Evolutionary conservation across 2,888 invertebrate species (phyloP).

Genomic region (Eumacrocentrus americanus): DNA sequence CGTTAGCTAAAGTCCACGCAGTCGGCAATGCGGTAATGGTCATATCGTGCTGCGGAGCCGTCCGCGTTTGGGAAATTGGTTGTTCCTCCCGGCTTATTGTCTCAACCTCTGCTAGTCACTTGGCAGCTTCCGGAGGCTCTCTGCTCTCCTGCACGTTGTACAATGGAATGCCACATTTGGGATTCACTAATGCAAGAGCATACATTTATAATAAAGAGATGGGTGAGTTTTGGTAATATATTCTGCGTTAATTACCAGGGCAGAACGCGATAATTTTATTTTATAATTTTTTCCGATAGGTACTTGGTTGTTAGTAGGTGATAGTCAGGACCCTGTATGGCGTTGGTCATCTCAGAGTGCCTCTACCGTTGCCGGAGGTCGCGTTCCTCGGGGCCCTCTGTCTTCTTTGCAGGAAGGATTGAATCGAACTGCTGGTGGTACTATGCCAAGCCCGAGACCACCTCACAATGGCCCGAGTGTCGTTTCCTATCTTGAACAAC

Average conservation of each 20-base stretch:
- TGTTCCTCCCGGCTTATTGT: constrained; percentile 53
- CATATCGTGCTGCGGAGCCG: constrained; percentile 57
- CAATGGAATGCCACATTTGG: constrained; percentile 80
- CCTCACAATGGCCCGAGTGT: constrained; percentile 55
- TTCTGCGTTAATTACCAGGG: too few species aligned
- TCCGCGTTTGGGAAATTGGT: constrained; percentile 60
- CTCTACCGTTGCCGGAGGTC: constrained; percentile 49
- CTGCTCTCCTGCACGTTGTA: constrained; percentile 60
- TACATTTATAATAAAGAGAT: constrained; percentile 82
- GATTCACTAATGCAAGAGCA: constrained; percentile 84
- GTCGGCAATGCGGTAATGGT: constrained; percentile 59
- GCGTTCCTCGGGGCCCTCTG: constrained; percentile 56
- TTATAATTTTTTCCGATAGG: constrained; percentile 42
- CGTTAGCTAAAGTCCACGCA: constrained; percentile 55
- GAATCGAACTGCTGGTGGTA: constrained; percentile 52
- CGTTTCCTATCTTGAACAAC: constrained; percentile 70
- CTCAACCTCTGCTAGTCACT: constrained; percentile 57
- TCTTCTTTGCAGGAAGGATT: constrained; percentile 58
- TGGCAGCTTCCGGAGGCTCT: constrained; percentile 53
- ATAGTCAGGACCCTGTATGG: constrained; percentile 62
- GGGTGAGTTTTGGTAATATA: constrained; percentile 65
- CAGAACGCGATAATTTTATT: neutral
- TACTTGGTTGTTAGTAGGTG: constrained; percentile 64
- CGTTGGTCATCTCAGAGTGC: constrained; percentile 60
- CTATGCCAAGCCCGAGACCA: constrained; percentile 51